These are phyloP conservation scores for Euphydryas editha DNA, from an alignment of 2,888 invertebrate species.

Conservation along the genomic window DNA sequence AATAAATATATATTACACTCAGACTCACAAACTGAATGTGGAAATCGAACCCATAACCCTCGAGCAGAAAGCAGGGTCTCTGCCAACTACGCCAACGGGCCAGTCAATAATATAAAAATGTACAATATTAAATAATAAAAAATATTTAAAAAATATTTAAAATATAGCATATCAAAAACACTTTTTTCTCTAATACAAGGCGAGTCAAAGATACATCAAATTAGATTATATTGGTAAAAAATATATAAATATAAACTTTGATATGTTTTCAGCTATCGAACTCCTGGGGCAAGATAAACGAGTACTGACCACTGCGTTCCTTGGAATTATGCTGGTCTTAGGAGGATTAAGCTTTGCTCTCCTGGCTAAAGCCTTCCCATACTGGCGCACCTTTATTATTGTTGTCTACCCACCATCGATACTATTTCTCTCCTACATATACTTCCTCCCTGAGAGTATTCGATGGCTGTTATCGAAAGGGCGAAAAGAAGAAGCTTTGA, in stretches of 20 bases:
- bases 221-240: background rate
- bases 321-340: conserved; percentile 82
- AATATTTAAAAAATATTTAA: too few species aligned
- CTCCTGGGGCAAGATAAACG: conserved; percentile 73
- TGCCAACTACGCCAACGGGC: too few species aligned
- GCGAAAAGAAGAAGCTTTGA: conserved; percentile 85
- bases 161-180: too few species aligned
- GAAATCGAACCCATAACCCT: too few species aligned
- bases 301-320: conserved; percentile 72
- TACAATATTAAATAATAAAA: too few species aligned
- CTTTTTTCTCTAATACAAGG: background rate
- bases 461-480: conserved; percentile 90
- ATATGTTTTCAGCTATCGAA: conserved; percentile 66
- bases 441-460: conserved; percentile 89
- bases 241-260: background rate
- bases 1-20: too few species aligned
- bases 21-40: too few species aligned
- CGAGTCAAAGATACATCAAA: background rate
- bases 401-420: conserved; percentile 88
- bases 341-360: conserved; percentile 88
- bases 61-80: too few species aligned
- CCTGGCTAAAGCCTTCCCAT: conserved; percentile 86
- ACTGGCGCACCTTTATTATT: conserved; percentile 88
- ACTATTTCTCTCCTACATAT: conserved; percentile 86
- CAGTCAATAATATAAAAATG: too few species aligned